Evolutionary conservation across 2,888 invertebrate genomes (phyloP), one percentile per base, ranked within the genome.

Genomic region (Gymnocheta viridis): DNA sequence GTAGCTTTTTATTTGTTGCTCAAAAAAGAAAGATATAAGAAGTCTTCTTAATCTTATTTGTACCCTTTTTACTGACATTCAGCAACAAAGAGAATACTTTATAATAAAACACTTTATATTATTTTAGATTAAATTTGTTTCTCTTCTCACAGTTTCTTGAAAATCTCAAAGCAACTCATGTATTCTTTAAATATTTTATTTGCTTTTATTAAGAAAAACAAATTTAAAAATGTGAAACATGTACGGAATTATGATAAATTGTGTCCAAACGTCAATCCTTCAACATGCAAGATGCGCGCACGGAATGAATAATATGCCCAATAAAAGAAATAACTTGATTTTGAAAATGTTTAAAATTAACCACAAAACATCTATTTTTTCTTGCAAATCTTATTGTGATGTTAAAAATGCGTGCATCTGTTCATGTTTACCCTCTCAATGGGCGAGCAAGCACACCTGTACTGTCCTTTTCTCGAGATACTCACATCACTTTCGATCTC

Each of bases 171-270:
- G n/a, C n/a, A n/a, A n/a, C n/a, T 66, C 66, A 73, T 41, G 67
- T 81, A 62, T 51, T 49, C 17, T 58, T 47, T 24, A 38, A 66
- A 79, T 51, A 54, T 44, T 70, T 78, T 44, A 24, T 35, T 49
- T 72, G 6, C 27, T 60, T 58, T 67, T 58, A 35, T 35, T 38
- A 7, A 29, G 22, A 17, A 22, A 17, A n/a, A n/a, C n/a, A n/a
- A n/a, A 22, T n/a, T 4, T 12, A 54, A n/a, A n/a, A n/a, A 60
- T 19, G 19, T 82, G 86, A 87, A 87, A 82, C 89, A 88, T 89
- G 88, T 87, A 88, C 88, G 87, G 91, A 91, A 91, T 91, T 89
- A 89, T 91, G 91, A 91, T 89, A 89, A 90, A 91, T 89, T 89
- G 89, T 90, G 88, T 87, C 88, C 88, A 76, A 89, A 88, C 89